A percentile compares a stretch with the other conserved stretches of the same genome.
These are phyloP conservation scores for Muscina levida DNA, from an alignment of 2,888 invertebrate species.

Conservation along the genomic window DNA sequence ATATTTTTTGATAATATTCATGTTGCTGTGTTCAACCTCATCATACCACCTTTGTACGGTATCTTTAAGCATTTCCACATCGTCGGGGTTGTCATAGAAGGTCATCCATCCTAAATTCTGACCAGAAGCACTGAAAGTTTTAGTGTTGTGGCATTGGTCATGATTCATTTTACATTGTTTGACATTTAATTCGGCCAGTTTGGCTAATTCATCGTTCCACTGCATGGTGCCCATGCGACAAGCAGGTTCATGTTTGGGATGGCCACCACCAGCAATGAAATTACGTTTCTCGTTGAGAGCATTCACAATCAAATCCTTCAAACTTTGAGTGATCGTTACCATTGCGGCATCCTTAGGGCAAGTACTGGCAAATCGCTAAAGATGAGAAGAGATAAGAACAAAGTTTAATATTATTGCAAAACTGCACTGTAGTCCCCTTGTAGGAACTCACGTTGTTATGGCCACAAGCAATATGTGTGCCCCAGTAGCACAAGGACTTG, in stretches of 20 bases:
- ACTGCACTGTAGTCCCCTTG: not conserved
- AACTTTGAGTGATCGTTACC: not conserved
- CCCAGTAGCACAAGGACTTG: not conserved
- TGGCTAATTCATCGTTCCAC: slow-evolving; percentile 74
- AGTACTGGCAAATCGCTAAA: not conserved
- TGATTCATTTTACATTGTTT: slow-evolving; percentile 71
- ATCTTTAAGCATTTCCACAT: slow-evolving; percentile 37
- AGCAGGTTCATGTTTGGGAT: slow-evolving; percentile 66
- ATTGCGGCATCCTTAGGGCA: slow-evolving; percentile 24
- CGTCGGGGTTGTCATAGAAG: slow-evolving; percentile 52
- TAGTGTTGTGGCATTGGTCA: slow-evolving; percentile 73
- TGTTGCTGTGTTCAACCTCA: slow-evolving; percentile 62
- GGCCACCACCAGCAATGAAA: slow-evolving; percentile 62
- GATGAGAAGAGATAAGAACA: not conserved
- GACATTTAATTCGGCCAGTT: slow-evolving; percentile 72
- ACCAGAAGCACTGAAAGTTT: slow-evolving; percentile 70
- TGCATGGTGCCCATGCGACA: slow-evolving; percentile 74
- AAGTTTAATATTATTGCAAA: not conserved
- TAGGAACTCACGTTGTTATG: slow-evolving; percentile 18
- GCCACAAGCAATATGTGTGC: slow-evolving; percentile 26
- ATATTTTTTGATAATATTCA: slow-evolving; percentile 56
- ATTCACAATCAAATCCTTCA: slow-evolving; percentile 4
- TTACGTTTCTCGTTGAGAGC: slow-evolving; percentile 54
- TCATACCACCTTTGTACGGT: slow-evolving; percentile 72
- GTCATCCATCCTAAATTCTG: slow-evolving; percentile 71